Percentiles rank a stretch among this genome's conserved stretches.
phyloP scores from a whole-genome alignment of 2,113 vertebrate species.

The Pedionomus torquatus region DNA sequence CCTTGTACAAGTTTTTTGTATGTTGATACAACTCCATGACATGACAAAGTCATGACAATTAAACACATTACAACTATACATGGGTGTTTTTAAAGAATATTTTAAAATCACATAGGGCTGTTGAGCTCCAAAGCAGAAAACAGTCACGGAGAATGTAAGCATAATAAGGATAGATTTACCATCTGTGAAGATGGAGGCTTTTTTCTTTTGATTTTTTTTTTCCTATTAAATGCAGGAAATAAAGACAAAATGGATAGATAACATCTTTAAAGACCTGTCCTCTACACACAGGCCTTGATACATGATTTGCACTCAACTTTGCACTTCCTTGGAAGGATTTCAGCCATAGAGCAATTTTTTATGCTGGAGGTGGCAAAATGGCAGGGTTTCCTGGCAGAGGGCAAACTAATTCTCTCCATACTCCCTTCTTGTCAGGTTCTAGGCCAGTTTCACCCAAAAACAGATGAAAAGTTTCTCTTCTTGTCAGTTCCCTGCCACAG shows the following conservation, averaged over 20 bases:
- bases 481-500: neutral
- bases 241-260: neutral
- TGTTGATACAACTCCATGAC: neutral
- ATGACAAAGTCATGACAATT: rapidly evolving
- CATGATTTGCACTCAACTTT: neutral
- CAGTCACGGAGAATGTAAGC: neutral
- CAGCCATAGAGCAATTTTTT: neutral
- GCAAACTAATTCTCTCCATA: neutral
- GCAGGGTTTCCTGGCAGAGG: neutral
- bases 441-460: neutral
- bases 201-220: neutral
- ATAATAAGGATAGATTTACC: neutral
- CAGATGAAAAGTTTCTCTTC: neutral
- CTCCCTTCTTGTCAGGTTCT: neutral
- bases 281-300: neutral
- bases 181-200: neutral
- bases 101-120: neutral
- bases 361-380: neutral
- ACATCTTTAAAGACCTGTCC: neutral
- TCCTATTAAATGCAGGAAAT: neutral
- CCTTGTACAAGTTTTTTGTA: neutral
- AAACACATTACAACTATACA: neutral
- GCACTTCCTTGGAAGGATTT: neutral
- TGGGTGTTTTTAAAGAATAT: neutral
- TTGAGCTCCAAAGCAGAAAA: neutral